Evolutionary conservation across 2,888 invertebrate species (phyloP).

Genomic region (Amphipoea lucens): DNA sequence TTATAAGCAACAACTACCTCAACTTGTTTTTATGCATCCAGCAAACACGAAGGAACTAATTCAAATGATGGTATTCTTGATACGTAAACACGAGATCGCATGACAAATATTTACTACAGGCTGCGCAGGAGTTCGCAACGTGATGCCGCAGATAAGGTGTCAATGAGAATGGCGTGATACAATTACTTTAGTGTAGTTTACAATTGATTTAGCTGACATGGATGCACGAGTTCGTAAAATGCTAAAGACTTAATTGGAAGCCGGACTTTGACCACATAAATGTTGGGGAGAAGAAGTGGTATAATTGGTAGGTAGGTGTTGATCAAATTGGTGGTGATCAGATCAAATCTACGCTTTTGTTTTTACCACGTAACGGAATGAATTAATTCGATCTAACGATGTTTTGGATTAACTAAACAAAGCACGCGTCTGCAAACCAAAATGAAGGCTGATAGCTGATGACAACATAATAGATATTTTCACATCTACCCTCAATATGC

Average conservation of each 20-base stretch:
- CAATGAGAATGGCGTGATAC: slow-evolving; percentile 60
- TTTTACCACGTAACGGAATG: not conserved
- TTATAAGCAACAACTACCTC: slow-evolving; percentile 27
- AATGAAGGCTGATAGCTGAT: not conserved
- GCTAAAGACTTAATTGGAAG: slow-evolving; percentile 8
- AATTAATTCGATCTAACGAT: not conserved
- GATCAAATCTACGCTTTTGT: slow-evolving; percentile 21
- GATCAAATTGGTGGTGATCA: slow-evolving; percentile 17
- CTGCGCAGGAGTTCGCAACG: slow-evolving; percentile 60
- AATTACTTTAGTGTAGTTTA: slow-evolving; percentile 53
- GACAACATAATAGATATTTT: not conserved
- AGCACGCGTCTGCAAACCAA: not conserved
- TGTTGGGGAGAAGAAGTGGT: slow-evolving; percentile 11
- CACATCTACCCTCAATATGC: slow-evolving; percentile 5
- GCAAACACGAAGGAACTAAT: slow-evolving; percentile 39
- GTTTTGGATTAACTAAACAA: not conserved
- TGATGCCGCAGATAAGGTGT: slow-evolving; percentile 58
- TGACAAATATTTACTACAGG: slow-evolving; percentile 68
- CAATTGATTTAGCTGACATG: slow-evolving; percentile 53
- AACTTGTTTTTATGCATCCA: slow-evolving; percentile 33
- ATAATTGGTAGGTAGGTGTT: slow-evolving; percentile 25
- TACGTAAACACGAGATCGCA: slow-evolving; percentile 57
- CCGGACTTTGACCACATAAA: slow-evolving; percentile 45
- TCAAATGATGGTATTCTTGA: slow-evolving; percentile 33
- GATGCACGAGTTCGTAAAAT: slow-evolving; percentile 32